phyloP scores from a whole-genome alignment of 1,140 invertebrate genomes.

The Lucilia sericata region DNA sequence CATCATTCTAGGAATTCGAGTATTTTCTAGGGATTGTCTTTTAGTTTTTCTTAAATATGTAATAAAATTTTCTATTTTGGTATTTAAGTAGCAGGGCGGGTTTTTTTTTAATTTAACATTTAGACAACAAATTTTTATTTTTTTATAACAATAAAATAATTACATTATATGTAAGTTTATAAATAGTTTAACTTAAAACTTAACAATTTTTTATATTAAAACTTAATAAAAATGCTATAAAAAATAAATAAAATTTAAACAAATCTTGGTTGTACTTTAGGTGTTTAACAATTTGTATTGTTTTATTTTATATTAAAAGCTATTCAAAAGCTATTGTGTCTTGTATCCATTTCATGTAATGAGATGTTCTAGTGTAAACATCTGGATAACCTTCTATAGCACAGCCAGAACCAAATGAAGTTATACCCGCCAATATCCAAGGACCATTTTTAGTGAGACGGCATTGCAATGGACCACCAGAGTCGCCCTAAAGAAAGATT shows the following conservation, averaged over 20 bases:
- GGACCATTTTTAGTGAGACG: constrained; percentile 75
- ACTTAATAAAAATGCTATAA: background rate
- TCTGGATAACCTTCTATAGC: constrained; percentile 86
- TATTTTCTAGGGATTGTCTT: constrained; percentile 1
- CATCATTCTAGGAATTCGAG: background rate
- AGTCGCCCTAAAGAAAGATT: constrained; percentile 79
- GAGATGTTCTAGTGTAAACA: constrained; percentile 86
- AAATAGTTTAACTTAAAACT: constrained; percentile 25
- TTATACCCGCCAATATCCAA: constrained; percentile 89
- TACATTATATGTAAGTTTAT: background rate
- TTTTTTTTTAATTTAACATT: background rate
- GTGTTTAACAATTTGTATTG: background rate
- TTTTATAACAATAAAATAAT: constrained; percentile 2
- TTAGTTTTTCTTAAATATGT: background rate
- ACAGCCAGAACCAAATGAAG: constrained; percentile 91
- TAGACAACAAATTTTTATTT: constrained; percentile 3
- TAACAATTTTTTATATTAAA: constrained; percentile 20
- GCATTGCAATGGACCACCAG: constrained; percentile 87
- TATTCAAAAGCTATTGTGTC: constrained; percentile 67
- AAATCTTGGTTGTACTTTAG: constrained; percentile 30
- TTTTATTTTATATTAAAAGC: background rate
- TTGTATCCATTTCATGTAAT: constrained; percentile 88
- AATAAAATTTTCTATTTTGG: background rate
- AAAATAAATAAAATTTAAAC: constrained; percentile 18
- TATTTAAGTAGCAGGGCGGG: background rate